Percentiles rank a stretch among this genome's conserved stretches.
Conservation (phyloP, 1,140 invertebrate genomes). For the Drusus annulatus region DNA sequence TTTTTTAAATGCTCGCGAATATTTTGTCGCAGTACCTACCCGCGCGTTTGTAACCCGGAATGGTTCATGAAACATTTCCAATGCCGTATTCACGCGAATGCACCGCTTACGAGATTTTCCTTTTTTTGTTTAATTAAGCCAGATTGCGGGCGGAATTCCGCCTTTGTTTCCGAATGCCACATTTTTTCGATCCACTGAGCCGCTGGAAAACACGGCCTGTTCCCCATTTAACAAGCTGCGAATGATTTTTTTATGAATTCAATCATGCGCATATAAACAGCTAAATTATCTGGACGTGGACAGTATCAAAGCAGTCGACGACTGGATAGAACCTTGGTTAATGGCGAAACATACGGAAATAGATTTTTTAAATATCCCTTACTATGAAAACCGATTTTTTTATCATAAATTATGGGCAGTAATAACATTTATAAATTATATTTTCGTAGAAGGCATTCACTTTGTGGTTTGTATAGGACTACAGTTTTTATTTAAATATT, state of each 20-base stretch:
- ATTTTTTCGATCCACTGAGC: slow-evolving; percentile 45
- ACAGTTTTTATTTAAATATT: too few relatives aligned
- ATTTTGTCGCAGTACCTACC: too few relatives aligned
- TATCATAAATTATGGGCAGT: too few relatives aligned
- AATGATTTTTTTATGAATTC: background rate
- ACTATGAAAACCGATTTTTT: too few relatives aligned
- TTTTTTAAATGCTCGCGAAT: too few relatives aligned
- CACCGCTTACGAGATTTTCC: slow-evolving; percentile 41
- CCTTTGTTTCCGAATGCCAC: slow-evolving; percentile 45
- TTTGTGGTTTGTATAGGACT: too few relatives aligned
- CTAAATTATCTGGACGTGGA: background rate
- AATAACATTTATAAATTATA: too few relatives aligned
- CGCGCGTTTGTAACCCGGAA: too few relatives aligned
- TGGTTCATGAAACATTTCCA: slow-evolving; percentile 16
- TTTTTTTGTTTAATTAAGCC: slow-evolving; percentile 48
- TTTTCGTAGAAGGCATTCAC: too few relatives aligned
- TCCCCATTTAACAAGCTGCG: background rate
- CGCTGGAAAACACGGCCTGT: background rate
- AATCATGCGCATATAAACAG: background rate
- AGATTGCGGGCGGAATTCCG: slow-evolving; percentile 27
- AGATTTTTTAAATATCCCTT: too few relatives aligned
- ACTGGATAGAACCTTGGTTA: background rate
- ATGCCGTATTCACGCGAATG: slow-evolving; percentile 37
- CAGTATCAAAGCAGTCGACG: background rate
- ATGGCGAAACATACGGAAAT: too few relatives aligned